Evolutionary conservation across 1,140 invertebrate species (phyloP).

Genomic region (Lucilia sericata): DNA sequence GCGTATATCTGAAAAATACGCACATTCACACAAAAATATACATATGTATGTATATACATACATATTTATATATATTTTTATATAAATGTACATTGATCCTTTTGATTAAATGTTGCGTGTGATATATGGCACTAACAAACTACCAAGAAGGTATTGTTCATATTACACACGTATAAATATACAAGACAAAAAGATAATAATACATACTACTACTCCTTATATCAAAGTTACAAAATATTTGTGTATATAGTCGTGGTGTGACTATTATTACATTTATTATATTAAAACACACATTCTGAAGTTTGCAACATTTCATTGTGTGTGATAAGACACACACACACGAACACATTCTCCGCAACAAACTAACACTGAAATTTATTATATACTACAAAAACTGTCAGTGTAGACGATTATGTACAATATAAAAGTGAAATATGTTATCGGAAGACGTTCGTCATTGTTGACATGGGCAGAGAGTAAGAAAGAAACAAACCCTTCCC

Average conservation of each 20-base stretch:
- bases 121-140: constrained; percentile 42
- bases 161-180: neutral
- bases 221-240: neutral
- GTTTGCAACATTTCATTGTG: constrained; percentile 20
- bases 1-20: no score
- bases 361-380: neutral
- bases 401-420: neutral
- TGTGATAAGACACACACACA: neutral
- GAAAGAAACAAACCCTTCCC: constrained; percentile 15
- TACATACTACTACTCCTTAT: neutral
- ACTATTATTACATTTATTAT: constrained; percentile 43
- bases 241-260: neutral
- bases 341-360: no score
- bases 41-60: no score
- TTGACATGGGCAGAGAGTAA: neutral
- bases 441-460: constrained; percentile 48
- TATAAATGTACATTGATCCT: constrained; percentile 14
- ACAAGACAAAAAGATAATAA: neutral
- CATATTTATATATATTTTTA: no score
- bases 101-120: constrained; percentile 48
- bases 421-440: constrained; percentile 41
- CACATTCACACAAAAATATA: no score
- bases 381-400: no score
- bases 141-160: neutral
- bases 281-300: constrained; percentile 11